Base-by-base conservation (phyloP, 1,140 invertebrate genomes). In the Mercenaria mercenaria region DNA sequence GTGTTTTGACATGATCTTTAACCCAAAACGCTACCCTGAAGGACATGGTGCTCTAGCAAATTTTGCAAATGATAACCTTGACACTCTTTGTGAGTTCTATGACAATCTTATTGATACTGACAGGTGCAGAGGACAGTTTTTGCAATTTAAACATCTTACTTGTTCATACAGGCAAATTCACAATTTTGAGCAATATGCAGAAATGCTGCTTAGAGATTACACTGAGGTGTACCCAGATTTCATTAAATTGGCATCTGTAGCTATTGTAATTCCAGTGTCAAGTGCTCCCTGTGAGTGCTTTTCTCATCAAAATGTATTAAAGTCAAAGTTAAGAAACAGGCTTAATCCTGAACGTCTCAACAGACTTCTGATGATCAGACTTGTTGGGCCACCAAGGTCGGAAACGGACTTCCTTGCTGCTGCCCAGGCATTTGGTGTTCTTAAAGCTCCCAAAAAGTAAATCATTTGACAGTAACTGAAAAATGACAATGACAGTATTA, bases 121-220 rank as follows among this genome's bases (percentile, higher is more conserved):
- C 1, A 83, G 80, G n/a, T 15, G 4, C 13, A 83, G n/a, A 43
- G 32, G 32, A 41, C 80, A 83, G 26, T 81, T 83, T 29, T 43
- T 67, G 15, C n/a, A 3, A 2, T 64, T 41, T 41, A 39, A 83
- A 50, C 80, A 83, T 34, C 61, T 82, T 29, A 20, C 29, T 1
- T 1, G 56, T 1, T 43, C 80, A 18, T 20, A 67, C 6, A 72
- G 56, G 6, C 23, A 29, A 11, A 23, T n/a, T n/a, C n/a, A 61
- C 67, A 69, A 6, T 37, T 41, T 6, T 32, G 2, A 18, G 29
- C 10, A 10, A 11, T 18, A 56, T 56, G 3, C 6, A 56, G 23
- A 11, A 11, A n/a, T n/a, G n/a, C n/a, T 56, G 4, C 4, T 56
- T 15, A n/a, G 20, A 15, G 52, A 56, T 11, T 56, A 56, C 20